Evolutionary conservation across 2,113 vertebrate species (phyloP), one percentile per base, ranked within the genome.

Genomic region (Podocnemis expansa): DNA sequence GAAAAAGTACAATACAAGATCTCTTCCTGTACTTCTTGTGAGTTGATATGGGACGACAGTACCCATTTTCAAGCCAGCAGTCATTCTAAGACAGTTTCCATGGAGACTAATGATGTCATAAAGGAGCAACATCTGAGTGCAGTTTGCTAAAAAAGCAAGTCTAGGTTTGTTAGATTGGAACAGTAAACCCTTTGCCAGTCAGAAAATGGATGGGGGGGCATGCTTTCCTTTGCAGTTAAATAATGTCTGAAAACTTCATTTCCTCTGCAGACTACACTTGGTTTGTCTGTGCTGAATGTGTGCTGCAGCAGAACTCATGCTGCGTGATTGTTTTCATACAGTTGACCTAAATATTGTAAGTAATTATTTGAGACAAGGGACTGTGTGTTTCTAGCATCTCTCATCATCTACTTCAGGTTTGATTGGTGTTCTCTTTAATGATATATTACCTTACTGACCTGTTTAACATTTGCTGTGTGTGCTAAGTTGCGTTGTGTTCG

Each of bases 61-160:
- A 86, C 94, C 97, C 96, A 95, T 96, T 97, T n/a, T 96, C 93
- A 93, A 96, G 92, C 95, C 92, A 95, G 80, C 52, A 70, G 94
- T 90, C 93, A 91, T 96, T 95, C 94, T 96, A 34, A 91, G 78
- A 29, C 81, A 87, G 97, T 98, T 98, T 96, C 98, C 96, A 97
- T 98, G 98, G 97, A 97, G 97, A 98, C 96, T 93, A 93, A 90
- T 95, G 89, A 91, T 98, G 97, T 98, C 96, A 98, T 95, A 97
- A 84, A 95, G 92, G 91, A 98, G 96, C 96, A 98, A 96, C 70
- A 82, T 94, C 96, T 97, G 92, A 97, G 90, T 92, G 92, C 81
- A 88, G 75, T 97, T 95, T 95, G 93, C 95, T 97, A 81, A 94
- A 89, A n/a, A 96, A 97, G 94, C 94, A 80, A 88, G 93, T 86